phyloP scores from a whole-genome alignment of 1,140 invertebrate species.

The Reticulitermes speratus region DNA sequence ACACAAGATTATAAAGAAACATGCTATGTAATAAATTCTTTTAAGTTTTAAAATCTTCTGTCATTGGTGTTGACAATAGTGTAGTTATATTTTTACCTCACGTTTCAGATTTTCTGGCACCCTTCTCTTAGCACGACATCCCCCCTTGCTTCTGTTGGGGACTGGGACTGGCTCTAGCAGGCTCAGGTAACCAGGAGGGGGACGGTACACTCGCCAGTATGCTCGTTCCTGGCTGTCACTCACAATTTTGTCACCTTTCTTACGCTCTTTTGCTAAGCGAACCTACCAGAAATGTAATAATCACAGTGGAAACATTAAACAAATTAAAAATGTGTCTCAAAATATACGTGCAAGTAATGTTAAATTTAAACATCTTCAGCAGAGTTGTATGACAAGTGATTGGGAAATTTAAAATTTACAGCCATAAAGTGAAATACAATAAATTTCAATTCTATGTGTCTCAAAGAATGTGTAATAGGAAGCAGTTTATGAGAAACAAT shows the following conservation, averaged over 20 bases:
- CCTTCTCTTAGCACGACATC: slow-evolving; percentile 18
- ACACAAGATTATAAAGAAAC: too few relatives aligned
- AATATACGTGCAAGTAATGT: neutral
- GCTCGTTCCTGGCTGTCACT: slow-evolving; percentile 94
- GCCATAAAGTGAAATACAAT: too few relatives aligned
- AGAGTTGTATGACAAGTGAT: too few relatives aligned
- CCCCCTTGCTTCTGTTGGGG: slow-evolving; percentile 61
- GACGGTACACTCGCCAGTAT: slow-evolving; percentile 93
- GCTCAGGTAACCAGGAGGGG: slow-evolving; percentile 81
- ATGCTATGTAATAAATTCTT: too few relatives aligned
- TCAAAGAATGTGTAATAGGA: too few relatives aligned
- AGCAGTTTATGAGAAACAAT: too few relatives aligned
- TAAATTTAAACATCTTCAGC: neutral
- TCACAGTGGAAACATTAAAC: neutral
- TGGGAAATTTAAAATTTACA: too few relatives aligned
- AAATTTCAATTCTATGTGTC: too few relatives aligned
- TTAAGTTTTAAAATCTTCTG: too few relatives aligned
- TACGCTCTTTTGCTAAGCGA: slow-evolving; percentile 84
- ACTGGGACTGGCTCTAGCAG: slow-evolving; percentile 83
- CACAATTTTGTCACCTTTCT: slow-evolving; percentile 94
- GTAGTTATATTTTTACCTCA: slow-evolving; percentile 58
- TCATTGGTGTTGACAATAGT: too few relatives aligned
- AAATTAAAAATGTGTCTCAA: neutral
- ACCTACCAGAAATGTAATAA: slow-evolving; percentile 55
- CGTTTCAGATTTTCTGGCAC: slow-evolving; percentile 65